Conservation (phyloP, 2,113 vertebrate species). For the Cyanistes caeruleus region DNA sequence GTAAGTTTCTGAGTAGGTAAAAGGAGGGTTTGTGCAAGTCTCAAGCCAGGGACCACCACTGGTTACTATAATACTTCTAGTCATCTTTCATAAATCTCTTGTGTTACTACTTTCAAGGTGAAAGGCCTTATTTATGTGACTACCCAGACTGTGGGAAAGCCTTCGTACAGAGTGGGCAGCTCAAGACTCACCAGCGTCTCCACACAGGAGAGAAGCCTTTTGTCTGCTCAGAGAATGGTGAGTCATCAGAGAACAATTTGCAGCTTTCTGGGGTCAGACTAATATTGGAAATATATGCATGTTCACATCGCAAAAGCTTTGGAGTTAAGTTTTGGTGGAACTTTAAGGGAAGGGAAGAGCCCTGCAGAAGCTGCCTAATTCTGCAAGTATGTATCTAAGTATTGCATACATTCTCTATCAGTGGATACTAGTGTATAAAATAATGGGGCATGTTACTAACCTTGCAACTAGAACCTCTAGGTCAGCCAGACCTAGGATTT, state of each 20-base stretch:
- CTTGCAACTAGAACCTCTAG: neutral
- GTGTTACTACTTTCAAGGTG: conserved; percentile 76
- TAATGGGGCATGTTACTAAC: fast-evolving
- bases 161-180: conserved; percentile 97
- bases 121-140: conserved; percentile 95
- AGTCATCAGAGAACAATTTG: neutral
- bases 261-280: neutral
- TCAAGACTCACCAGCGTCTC: conserved; percentile 97
- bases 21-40: neutral
- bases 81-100: neutral
- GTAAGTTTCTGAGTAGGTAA: neutral
- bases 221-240: conserved; percentile 96
- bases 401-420: neutral
- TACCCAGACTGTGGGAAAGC: conserved; percentile 97
- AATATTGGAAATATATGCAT: fast-evolving
- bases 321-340: neutral
- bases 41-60: neutral
- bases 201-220: conserved; percentile 99
- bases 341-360: neutral
- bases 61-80: neutral
- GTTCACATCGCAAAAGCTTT: neutral
- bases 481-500: neutral
- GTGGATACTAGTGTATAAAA: neutral
- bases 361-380: neutral
- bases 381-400: neutral